phyloP scores from a whole-genome alignment of 2,888 invertebrate genomes.

The Toxonevra muliebris region DNA sequence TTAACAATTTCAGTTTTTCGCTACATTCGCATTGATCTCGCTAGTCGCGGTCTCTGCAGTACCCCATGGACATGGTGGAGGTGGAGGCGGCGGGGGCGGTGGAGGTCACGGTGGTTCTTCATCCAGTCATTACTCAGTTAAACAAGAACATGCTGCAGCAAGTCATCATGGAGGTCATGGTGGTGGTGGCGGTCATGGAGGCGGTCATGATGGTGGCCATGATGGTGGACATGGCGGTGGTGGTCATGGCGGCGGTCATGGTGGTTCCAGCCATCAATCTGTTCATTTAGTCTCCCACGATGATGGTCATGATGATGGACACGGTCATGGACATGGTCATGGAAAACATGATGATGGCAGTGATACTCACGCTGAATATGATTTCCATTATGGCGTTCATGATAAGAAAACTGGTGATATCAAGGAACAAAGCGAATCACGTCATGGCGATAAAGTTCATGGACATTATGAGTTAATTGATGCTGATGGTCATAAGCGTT shows the following conservation, averaged over 20 bases:
- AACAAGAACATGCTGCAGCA: conserved; percentile 19
- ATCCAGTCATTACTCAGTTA: conserved; percentile 17
- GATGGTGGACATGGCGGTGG: conserved; percentile 36
- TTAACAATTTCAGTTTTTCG: conserved; percentile 38
- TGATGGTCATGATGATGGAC: conserved; percentile 27
- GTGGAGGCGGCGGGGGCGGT: conserved; percentile 43
- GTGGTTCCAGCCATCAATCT: conserved; percentile 31
- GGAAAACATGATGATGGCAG: conserved; percentile 13
- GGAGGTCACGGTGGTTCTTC: neutral
- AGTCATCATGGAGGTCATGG: conserved; percentile 38
- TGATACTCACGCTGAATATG: conserved; percentile 48
- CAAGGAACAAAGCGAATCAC: conserved; percentile 48
- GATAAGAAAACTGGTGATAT: conserved; percentile 48
- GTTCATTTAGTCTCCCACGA: conserved; percentile 14
- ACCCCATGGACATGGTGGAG: conserved; percentile 38
- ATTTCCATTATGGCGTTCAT: conserved; percentile 52
- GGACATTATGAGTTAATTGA: conserved; percentile 57
- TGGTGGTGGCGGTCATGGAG: conserved; percentile 24
- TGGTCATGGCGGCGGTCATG: conserved; percentile 26
- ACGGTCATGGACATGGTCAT: conserved; percentile 20
- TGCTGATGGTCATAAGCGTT: conserved; percentile 55
- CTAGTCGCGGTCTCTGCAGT: conserved; percentile 27
- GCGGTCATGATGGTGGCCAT: conserved; percentile 35
- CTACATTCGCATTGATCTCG: conserved; percentile 43
- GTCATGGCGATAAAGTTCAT: conserved; percentile 53